Percentiles rank a stretch among this genome's conserved stretches.
Evolutionary conservation across 2,888 invertebrate species (phyloP).

Genomic region (Ecdyonurus torrentis): DNA sequence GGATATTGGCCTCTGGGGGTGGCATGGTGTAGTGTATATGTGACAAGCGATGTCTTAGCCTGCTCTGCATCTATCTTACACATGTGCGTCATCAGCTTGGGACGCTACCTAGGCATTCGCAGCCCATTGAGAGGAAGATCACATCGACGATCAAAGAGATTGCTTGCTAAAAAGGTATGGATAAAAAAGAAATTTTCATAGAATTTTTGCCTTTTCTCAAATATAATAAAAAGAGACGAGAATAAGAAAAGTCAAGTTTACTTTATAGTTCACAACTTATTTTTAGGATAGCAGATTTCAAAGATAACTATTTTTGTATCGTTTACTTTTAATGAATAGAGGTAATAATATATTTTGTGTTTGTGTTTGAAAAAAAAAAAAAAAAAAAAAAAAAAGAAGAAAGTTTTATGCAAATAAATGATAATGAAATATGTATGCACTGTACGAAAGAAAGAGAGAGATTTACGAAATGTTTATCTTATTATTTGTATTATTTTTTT

Average conservation of each 20-base stretch:
- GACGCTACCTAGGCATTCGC: conserved; percentile 74
- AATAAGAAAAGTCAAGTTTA: background rate
- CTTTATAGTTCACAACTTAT: background rate
- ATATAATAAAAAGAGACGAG: background rate
- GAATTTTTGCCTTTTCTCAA: background rate
- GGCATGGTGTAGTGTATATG: conserved; percentile 86
- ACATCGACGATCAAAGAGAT: conserved; percentile 49
- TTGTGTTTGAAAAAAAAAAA: background rate
- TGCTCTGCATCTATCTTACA: conserved; percentile 93
- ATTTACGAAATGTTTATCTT: too few species aligned
- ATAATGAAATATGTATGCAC: too few species aligned
- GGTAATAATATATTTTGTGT: background rate
- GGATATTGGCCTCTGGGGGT: conserved; percentile 87
- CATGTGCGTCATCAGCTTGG: conserved; percentile 83
- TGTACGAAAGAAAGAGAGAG: too few species aligned
- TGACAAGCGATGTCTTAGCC: conserved; percentile 88
- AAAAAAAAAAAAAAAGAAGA: background rate
- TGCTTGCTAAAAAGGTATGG: background rate
- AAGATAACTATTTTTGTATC: background rate
- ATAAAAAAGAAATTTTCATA: background rate
- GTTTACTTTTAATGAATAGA: background rate
- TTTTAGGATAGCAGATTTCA: background rate
- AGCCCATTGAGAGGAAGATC: conserved; percentile 73
- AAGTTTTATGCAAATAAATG: too few species aligned
- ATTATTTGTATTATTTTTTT: background rate